Percentiles rank a stretch among this genome's conserved stretches.
These are phyloP conservation scores for Ellobium chinense DNA, from an alignment of 2,888 invertebrate genomes.

Conservation along the genomic window DNA sequence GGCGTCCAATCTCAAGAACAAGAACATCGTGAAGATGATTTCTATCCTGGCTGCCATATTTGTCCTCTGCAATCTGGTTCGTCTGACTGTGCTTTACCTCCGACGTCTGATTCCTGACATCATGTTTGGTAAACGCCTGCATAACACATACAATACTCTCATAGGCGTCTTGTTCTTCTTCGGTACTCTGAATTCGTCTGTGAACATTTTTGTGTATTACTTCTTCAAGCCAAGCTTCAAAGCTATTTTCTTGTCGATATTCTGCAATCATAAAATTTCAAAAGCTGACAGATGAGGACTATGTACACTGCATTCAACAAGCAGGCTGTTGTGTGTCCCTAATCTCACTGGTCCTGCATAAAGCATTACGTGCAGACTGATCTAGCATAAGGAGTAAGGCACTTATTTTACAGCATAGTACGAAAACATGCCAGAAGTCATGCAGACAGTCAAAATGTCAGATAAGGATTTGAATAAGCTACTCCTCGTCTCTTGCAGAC, in stretches of 20 bases:
- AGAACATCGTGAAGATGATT: constrained; percentile 24
- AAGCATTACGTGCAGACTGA: too few relatives aligned
- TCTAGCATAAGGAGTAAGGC: too few relatives aligned
- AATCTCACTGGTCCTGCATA: too few relatives aligned
- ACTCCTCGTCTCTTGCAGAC: too few relatives aligned
- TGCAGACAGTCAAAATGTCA: too few relatives aligned
- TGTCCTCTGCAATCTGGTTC: constrained; percentile 4
- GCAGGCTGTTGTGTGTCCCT: too few relatives aligned
- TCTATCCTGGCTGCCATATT: constrained; percentile 19
- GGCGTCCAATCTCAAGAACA: not conserved
- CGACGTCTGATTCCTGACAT: not conserved
- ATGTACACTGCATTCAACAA: too few relatives aligned
- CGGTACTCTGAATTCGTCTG: not conserved
- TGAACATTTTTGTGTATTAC: constrained; percentile 16
- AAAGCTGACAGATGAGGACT: not conserved
- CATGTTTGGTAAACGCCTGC: not conserved
- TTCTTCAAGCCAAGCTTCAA: constrained; percentile 14
- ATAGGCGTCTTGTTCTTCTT: not conserved
- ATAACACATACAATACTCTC: constrained; percentile 10
- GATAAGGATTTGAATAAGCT: too few relatives aligned
- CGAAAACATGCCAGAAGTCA: too few relatives aligned
- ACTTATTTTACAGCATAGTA: too few relatives aligned
- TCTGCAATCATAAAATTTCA: not conserved
- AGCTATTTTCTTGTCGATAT: not conserved
- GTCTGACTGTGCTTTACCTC: not conserved